Evolutionary conservation across 2,113 vertebrate genomes (phyloP).

Genomic region (Indicator indicator): DNA sequence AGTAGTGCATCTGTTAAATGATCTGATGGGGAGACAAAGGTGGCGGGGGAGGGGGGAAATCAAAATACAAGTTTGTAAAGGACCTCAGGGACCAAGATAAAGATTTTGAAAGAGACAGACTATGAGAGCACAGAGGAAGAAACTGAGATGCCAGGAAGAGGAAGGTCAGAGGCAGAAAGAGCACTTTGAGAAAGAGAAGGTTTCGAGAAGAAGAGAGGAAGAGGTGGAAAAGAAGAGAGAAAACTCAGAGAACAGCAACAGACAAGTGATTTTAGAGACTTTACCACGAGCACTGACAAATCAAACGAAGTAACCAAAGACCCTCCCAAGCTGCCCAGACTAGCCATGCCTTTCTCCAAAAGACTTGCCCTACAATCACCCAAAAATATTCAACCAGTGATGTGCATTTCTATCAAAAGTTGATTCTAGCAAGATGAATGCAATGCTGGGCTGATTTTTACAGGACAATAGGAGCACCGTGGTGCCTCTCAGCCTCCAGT

Average conservation of each 20-base stretch:
- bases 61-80: slow-evolving; percentile 85
- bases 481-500: too few relatives aligned
- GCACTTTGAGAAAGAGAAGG: slow-evolving; percentile 89
- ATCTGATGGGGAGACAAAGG: slow-evolving; percentile 85
- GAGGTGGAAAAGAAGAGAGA: slow-evolving; percentile 89
- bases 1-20: slow-evolving; percentile 82
- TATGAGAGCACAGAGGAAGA: slow-evolving; percentile 85
- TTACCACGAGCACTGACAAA: slow-evolving; percentile 75
- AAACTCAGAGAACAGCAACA: slow-evolving; percentile 85
- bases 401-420: background rate
- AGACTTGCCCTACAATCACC: too few relatives aligned
- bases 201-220: slow-evolving; percentile 87
- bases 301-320: slow-evolving; percentile 83
- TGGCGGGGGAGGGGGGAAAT: slow-evolving; percentile 87
- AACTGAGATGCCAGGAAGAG: slow-evolving; percentile 88
- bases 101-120: slow-evolving; percentile 86
- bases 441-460: accelerated
- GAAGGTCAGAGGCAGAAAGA: slow-evolving; percentile 90
- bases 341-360: background rate
- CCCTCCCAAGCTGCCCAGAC: background rate
- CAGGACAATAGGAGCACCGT: too few relatives aligned
- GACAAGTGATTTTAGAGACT: slow-evolving; percentile 79
- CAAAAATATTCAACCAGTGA: too few relatives aligned
- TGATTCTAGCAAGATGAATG: background rate
- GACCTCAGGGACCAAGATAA: slow-evolving; percentile 88